Evolutionary conservation across 1,140 invertebrate species (phyloP).

Genomic region (Sinonovacula constricta): DNA sequence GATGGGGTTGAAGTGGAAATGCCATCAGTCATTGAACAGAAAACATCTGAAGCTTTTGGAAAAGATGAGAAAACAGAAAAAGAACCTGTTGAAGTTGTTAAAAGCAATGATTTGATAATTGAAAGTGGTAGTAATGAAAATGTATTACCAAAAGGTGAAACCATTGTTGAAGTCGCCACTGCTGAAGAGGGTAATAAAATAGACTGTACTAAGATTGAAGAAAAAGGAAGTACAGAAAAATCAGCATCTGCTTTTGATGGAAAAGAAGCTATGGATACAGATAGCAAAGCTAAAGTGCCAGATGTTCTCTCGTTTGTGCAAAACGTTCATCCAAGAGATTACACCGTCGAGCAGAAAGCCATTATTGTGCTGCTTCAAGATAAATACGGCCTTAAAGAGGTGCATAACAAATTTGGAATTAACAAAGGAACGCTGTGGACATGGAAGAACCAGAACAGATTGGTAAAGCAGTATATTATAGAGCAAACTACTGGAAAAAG

Average conservation of each 20-base stretch:
- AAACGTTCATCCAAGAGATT: conserved; percentile 24
- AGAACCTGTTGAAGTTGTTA: not conserved
- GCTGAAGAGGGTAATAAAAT: not conserved
- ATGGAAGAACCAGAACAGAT: conserved; percentile 20
- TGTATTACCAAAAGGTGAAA: not conserved
- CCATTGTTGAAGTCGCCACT: no score
- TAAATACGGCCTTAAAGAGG: conserved; percentile 13
- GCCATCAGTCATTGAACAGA: not conserved
- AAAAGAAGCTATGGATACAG: no score
- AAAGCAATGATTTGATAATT: not conserved
- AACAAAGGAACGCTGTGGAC: conserved; percentile 36
- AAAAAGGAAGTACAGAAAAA: no score
- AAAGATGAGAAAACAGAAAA: not conserved
- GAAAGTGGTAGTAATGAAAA: not conserved
- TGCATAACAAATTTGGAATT: conserved; percentile 26
- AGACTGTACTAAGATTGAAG: not conserved
- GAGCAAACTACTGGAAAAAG: conserved; percentile 19
- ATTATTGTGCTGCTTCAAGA: conserved; percentile 26
- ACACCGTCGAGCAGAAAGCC: conserved; percentile 43
- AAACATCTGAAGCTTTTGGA: not conserved
- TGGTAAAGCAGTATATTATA: conserved; percentile 14
- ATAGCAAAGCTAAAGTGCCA: no score
- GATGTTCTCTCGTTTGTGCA: conserved; percentile 26
- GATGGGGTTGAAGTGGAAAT: not conserved
- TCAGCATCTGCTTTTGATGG: no score